A percentile compares a stretch with the other conserved stretches of the same genome.
Conservation (phyloP, 2,888 invertebrate species). For the Amiota mariae region DNA sequence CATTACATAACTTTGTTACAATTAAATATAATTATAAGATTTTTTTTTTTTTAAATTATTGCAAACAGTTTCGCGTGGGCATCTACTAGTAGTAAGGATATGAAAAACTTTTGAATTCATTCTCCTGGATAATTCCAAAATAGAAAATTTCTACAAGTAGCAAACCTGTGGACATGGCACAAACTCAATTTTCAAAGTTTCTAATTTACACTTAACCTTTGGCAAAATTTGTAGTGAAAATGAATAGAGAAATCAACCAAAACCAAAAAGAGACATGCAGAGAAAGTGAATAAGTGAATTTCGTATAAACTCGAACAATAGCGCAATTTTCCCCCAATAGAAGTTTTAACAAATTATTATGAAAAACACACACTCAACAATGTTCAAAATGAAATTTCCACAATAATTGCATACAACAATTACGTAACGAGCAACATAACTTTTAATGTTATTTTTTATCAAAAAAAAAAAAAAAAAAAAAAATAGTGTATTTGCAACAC, state of each 20-base stretch:
- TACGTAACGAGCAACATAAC: slow-evolving; percentile 3
- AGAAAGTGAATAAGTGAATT: background rate
- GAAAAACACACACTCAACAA: background rate
- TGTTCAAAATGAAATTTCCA: slow-evolving; percentile 5
- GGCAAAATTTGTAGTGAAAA: background rate
- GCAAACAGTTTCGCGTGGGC: background rate
- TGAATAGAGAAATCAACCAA: too few relatives aligned
- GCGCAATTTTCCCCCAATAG: background rate
- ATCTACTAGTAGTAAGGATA: background rate
- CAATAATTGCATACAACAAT: slow-evolving; percentile 11
- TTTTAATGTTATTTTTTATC: background rate
- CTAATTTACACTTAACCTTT: background rate
- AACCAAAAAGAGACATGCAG: background rate
- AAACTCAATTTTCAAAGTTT: background rate
- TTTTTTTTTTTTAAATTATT: too few relatives aligned
- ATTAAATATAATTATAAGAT: too few relatives aligned
- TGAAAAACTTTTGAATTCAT: too few relatives aligned
- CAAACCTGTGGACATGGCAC: too few relatives aligned
- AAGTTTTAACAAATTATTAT: slow-evolving; percentile 18
- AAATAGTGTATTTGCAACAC: background rate
- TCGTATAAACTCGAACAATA: background rate
- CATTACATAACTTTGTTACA: too few relatives aligned
- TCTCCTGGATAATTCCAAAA: too few relatives aligned
- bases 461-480: background rate
- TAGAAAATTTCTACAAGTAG: too few relatives aligned